Percentiles rank a stretch among this genome's conserved stretches.
Conservation (phyloP, 2,113 vertebrate genomes). For the Rallus limicola region DNA sequence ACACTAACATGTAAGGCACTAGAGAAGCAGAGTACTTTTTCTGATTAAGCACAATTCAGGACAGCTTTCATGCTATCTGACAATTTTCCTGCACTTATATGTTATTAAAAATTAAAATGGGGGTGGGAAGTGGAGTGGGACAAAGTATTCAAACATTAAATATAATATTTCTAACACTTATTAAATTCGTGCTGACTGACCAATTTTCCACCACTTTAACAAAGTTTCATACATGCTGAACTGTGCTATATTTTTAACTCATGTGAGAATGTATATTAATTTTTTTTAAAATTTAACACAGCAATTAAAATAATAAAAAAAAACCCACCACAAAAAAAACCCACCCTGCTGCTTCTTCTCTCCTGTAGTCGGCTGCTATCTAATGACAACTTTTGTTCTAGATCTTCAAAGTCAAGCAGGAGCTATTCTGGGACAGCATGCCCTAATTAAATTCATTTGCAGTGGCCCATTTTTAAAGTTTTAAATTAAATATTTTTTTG, state of each 20-base stretch:
- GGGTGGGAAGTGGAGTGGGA: neutral
- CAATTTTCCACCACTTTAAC: neutral
- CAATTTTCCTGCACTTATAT: neutral
- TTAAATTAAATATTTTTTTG: neutral
- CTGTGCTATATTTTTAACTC: neutral
- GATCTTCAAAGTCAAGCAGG: constrained; percentile 39
- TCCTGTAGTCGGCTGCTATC: neutral
- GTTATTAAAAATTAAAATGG: neutral
- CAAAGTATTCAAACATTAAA: neutral
- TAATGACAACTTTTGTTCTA: neutral
- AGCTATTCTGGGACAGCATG: constrained; percentile 43
- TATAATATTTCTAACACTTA: neutral
- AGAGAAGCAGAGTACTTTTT: neutral
- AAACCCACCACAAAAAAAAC: neutral
- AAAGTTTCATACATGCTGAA: neutral
- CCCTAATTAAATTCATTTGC: constrained; percentile 52
- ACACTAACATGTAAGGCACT: neutral
- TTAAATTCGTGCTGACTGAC: neutral
- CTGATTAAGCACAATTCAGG: neutral
- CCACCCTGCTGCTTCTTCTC: neutral
- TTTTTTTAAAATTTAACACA: neutral
- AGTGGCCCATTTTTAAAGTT: neutral
- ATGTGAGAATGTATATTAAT: accelerated
- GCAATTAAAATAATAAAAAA: neutral
- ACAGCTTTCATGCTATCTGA: neutral